Evolutionary conservation across 2,113 vertebrate species (phyloP).

Genomic region (Chaetorhynchus papuensis): DNA sequence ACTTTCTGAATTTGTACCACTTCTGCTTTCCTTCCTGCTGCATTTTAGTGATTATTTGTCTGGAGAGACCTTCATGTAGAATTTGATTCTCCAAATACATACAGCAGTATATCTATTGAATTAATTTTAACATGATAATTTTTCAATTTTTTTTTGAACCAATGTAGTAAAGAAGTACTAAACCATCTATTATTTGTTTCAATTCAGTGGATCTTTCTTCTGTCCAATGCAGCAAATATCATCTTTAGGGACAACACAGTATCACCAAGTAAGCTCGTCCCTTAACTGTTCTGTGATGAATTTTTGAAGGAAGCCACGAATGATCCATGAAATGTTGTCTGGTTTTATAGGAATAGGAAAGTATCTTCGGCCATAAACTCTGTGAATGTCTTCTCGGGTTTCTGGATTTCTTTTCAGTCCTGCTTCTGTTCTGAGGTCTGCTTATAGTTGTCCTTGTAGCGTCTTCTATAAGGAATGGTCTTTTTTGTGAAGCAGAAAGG

Average conservation of each 20-base stretch:
- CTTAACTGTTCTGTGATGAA: not conserved
- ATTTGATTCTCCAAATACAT: not conserved
- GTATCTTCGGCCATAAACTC: not conserved
- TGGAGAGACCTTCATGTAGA: not conserved
- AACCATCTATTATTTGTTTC: not conserved
- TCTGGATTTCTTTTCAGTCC: not conserved
- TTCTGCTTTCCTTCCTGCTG: not conserved
- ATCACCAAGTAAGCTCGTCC: not conserved
- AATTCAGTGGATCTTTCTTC: not conserved
- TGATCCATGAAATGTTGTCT: not conserved
- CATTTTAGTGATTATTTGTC: not conserved
- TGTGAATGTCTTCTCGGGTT: not conserved
- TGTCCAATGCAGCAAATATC: not conserved
- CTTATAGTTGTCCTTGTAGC: not conserved
- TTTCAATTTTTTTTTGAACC: not conserved
- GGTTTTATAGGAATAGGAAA: not conserved
- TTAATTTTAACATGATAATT: not conserved
- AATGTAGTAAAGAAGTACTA: not conserved
- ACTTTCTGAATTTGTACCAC: not conserved
- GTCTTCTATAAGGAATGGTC: not conserved
- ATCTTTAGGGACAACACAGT: not conserved
- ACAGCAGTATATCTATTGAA: not conserved
- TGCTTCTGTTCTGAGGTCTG: not conserved
- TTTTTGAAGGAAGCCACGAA: not conserved
- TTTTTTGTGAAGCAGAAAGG: not conserved